Evolutionary conservation across 2,888 invertebrate genomes (phyloP), one percentile per base, ranked within the genome.

Genomic region (Lacanobia oleracea): DNA sequence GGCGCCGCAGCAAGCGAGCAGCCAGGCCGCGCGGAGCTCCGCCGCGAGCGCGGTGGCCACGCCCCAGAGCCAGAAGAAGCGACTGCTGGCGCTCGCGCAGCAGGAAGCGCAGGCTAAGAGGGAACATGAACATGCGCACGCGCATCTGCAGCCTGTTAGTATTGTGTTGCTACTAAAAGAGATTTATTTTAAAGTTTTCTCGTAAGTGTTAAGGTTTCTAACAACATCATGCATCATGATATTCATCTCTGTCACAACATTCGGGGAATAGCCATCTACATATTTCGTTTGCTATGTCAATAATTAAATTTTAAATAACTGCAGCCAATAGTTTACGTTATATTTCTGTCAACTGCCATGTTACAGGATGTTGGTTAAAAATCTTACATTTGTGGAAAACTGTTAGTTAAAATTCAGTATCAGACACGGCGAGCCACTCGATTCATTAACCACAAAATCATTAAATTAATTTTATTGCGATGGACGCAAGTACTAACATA

Each of bases 41-140:
- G 60, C 14, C 2, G 12, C n/a, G 9, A 77, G 66, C 18, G 45
- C 86, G 63, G 93, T 92, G 77, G 87, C 92, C 60, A 96, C 97
- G 81, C 97, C 97, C 14, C 98, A 98, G 91, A 98, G 98, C 67
- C 98, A 99, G 94, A 99, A 99, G 97, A 99, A 99, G 92, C 97
- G 98, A 43, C 96, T 99, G 67, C 94, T 99, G 79, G 98, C 98
- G 67, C 98, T 99, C 94, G 98, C 98, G 62, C 95, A 95, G 80
- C 95, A 95, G 72, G 95, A 95, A 84, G 93, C 93, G 75, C 93
- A 94, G 69, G 98, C 98, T 72, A 93, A 94, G 83, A 89, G 92
- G 50, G 95, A 95, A 79, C 93, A 88, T 45, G 92, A 97, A 0
- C 97, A 97, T 87, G 97, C 97, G 40, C 89, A 88, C 27, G 69